phyloP scores from a whole-genome alignment of 2,888 invertebrate species.

The Augochlorella aurata region DNA sequence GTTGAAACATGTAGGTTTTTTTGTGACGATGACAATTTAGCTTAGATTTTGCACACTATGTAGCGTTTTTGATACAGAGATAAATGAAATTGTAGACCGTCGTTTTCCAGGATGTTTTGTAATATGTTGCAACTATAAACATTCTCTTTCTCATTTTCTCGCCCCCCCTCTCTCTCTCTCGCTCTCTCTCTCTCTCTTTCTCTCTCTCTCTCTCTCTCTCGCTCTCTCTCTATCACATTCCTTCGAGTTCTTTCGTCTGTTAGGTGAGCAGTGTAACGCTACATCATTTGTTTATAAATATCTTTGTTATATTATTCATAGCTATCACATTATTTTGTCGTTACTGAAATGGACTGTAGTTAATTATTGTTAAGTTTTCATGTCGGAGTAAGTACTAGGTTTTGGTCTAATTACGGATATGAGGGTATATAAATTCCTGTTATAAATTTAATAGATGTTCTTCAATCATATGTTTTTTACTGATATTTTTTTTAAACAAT shows the following conservation, averaged over 20 bases:
- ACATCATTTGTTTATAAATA: neutral
- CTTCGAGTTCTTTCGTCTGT: neutral
- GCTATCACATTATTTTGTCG: neutral
- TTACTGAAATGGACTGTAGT: neutral
- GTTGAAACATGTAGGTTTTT: neutral
- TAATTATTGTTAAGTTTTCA: neutral
- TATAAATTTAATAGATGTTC: neutral
- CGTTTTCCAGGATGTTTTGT: neutral
- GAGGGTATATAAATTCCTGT: neutral
- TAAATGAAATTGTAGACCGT: neutral
- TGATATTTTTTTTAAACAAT: neutral
- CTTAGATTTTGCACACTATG: no score
- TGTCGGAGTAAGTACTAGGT: neutral
- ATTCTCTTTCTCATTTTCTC: neutral
- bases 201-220: neutral
- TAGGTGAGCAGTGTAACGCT: neutral
- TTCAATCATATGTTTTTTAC: neutral
- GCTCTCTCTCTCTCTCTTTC: neutral
- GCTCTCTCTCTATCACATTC: neutral
- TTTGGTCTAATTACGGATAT: neutral
- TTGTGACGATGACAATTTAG: neutral
- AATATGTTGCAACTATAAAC: neutral
- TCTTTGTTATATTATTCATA: neutral
- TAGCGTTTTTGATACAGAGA: neutral
- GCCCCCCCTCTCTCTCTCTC: neutral